phyloP scores from a whole-genome alignment of 2,888 invertebrate genomes.

The Pterostichus niger region DNA sequence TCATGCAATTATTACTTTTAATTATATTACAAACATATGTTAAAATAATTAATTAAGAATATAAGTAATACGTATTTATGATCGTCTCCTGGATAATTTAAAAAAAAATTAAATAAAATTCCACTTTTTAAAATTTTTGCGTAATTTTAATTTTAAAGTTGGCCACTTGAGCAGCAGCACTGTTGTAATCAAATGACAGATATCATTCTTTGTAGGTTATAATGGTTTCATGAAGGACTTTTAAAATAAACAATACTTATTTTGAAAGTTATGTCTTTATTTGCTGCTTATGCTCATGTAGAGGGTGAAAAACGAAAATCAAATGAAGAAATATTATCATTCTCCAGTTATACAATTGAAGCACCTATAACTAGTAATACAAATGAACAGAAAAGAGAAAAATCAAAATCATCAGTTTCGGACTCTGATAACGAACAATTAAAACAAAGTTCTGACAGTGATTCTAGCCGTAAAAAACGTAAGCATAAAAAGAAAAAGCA shows the following conservation, averaged over 20 bases:
- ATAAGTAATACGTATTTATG: neutral
- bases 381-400: constrained; percentile 35
- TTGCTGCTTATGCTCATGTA: constrained; percentile 76
- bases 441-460: constrained; percentile 57
- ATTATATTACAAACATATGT: neutral
- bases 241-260: constrained; percentile 15
- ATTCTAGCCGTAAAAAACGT: constrained; percentile 62
- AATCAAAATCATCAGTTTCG: constrained; percentile 7
- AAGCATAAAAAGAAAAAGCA: constrained; percentile 70
- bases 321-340: constrained; percentile 69
- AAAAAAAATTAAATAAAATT: neutral
- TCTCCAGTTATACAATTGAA: constrained; percentile 76
- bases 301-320: constrained; percentile 64
- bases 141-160: neutral
- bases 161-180: constrained; percentile 2
- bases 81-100: neutral
- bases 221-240: neutral
- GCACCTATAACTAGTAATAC: constrained; percentile 67
- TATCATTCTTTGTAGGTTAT: constrained; percentile 30
- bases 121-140: neutral
- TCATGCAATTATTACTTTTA: neutral
- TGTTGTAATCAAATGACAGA: constrained; percentile 45
- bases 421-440: neutral
- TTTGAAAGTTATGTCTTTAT: constrained; percentile 75
- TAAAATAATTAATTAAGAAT: neutral